Evolutionary conservation across 2,888 invertebrate species (phyloP), one percentile per base, ranked within the genome.

Genomic region (Pycnomerus fuliginosus): DNA sequence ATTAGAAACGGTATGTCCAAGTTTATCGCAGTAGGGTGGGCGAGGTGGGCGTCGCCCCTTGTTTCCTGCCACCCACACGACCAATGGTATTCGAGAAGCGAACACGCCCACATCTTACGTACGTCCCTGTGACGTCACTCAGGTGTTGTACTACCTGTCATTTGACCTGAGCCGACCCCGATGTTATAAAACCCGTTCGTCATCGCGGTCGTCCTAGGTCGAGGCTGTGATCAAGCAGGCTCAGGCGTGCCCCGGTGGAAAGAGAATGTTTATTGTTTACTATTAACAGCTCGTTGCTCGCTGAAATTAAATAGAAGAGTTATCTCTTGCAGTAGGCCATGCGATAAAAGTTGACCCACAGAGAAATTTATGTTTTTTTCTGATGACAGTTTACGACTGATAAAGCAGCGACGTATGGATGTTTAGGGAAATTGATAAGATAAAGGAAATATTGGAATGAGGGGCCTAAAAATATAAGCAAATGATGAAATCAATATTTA

Each of bases 31-130:
- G n/a, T n/a, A n/a, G 43, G 44, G 37, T 48, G 44, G 43, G 50
- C 37, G 42, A 37, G 32, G 48, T 48, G 45, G 52, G 36, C 40
- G 52, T 41, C 33, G 48, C 31, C 35, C 48, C 56, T 60, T 54
- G 52, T 53, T 58, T 53, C 53, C 55, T 46, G 53, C 64, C 62
- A 62, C 67, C 64, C 61, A 61, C 65, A 61, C 63, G 53, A 48
- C 66, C 66, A 66, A 67, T 66, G 56, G 60, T 51, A 46, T 44
- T 45, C 38, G 35, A 38, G 40, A 47, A 48, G 36, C 41, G 32
- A 57, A 46, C 55, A 56, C 62, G 62, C 61, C 65, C 55, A 55
- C 58, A 53, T 60, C 58, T 58, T 49, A 37, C 49, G 60, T 52
- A 37, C 55, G 50, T 44, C 53, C 56, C 52, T 50, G 46, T 62